phyloP scores from a whole-genome alignment of 2,888 invertebrate species.

The Meliscaeva auricollis region DNA sequence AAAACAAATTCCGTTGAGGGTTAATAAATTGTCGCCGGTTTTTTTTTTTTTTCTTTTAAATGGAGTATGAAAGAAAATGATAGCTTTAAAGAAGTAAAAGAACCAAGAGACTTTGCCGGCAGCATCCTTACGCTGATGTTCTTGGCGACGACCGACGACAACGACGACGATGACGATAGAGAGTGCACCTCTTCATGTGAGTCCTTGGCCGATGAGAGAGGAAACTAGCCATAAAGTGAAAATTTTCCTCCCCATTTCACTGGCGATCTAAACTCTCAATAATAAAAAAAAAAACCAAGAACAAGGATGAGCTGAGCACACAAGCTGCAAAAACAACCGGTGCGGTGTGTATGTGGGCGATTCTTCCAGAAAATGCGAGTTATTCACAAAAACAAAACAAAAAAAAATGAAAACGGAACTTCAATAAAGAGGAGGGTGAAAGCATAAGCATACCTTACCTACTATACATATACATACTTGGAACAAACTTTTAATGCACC shows the following conservation, averaged over 20 bases:
- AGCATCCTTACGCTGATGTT: conserved; percentile 35
- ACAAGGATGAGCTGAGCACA: conserved; percentile 44
- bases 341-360: conserved; percentile 26
- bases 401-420: background rate
- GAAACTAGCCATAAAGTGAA: conserved; percentile 74
- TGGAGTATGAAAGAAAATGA: conserved; percentile 20
- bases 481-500: conserved; percentile 73
- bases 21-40: conserved; percentile 53
- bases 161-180: background rate
- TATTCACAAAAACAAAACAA: conserved; percentile 8
- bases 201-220: conserved; percentile 58
- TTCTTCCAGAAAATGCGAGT: conserved; percentile 9
- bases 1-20: conserved; percentile 56
- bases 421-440: conserved; percentile 2
- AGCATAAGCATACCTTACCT: background rate
- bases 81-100: conserved; percentile 33
- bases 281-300: conserved; percentile 18
- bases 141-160: background rate
- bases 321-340: conserved; percentile 37
- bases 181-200: conserved; percentile 63
- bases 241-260: conserved; percentile 72
- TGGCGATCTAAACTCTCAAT: conserved; percentile 64
- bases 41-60: conserved; percentile 14
- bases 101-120: background rate
- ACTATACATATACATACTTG: background rate